Evolutionary conservation across 2,888 invertebrate genomes (phyloP), one percentile per base, ranked within the genome.

Genomic region (Margaritifera margaritifera): DNA sequence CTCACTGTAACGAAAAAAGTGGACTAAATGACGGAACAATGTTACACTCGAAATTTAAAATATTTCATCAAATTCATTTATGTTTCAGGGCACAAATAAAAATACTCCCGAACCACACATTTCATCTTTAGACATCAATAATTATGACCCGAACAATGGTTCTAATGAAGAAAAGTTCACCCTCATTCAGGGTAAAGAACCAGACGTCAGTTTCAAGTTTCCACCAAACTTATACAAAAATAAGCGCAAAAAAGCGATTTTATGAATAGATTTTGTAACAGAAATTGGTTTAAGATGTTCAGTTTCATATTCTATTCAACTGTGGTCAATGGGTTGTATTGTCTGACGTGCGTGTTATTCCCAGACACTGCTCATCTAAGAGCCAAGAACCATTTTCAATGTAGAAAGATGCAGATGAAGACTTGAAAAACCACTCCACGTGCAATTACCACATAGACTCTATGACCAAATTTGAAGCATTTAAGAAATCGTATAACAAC

Each of bases 371-470:
- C 68, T 20, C 69, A 71, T 58, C 24, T 64, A 64, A 60, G 68
- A n/a, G 58, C 70, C 50, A 68, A 68, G 27, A 70, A 51, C 68
- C 70, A 0, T 77, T 62, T 50, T 50, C 42, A 4, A 72, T 69
- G 64, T 74, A 72, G 77, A 77, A 77, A 68, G 77, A 77, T 58
- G 70, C 74, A n/a, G 56, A 50, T 20, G 25, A 24, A 22, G 72
- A 76, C 50, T 50, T 74, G 31, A 68, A 62, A 66, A 19, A 22
- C 53, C 76, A 74, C 60, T 50, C 69, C 25, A 25, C 62, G 6
- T 58, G 53, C 22, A 52, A 58, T 1, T 72, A 70, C 42, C 72
- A 74, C 60, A 25, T 60, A 22, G 56, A 62, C 50, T 64, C 71
- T 25, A 66, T 71, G 65, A 61, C 57, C 19, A 62, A 61, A 64